Evolutionary conservation across 2,113 vertebrate species (phyloP).

Genomic region (Strix uralensis): DNA sequence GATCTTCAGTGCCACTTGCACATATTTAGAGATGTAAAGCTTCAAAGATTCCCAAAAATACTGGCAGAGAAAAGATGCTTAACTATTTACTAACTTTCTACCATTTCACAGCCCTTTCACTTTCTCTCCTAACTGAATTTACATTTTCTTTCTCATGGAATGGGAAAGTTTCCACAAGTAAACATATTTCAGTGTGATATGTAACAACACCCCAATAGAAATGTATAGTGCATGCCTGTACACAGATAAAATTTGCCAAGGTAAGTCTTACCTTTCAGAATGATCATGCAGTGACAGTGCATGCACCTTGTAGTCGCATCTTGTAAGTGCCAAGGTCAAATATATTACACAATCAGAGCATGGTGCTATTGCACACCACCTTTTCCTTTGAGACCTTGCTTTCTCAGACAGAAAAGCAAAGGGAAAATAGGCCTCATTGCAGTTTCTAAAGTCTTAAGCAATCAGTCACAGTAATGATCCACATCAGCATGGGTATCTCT

Average conservation of each 20-base stretch:
- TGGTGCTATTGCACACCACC: background rate
- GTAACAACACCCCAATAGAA: rapidly evolving
- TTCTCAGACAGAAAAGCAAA: background rate
- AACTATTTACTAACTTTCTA: background rate
- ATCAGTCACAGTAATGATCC: background rate
- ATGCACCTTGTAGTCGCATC: background rate
- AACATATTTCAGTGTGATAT: background rate
- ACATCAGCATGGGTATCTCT: background rate
- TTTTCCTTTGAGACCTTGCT: background rate
- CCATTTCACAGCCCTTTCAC: background rate
- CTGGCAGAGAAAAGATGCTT: background rate
- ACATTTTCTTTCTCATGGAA: background rate
- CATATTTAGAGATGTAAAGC: background rate
- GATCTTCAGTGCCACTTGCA: background rate
- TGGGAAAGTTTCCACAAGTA: background rate
- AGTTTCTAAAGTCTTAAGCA: background rate
- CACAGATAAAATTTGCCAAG: background rate
- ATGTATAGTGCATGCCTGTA: background rate
- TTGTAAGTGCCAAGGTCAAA: background rate
- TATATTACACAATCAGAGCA: background rate
- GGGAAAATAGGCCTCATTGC: background rate
- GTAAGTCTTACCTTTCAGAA: background rate
- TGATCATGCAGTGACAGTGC: background rate
- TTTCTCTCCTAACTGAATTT: background rate
- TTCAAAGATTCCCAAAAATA: background rate